Percentiles rank a stretch among this genome's conserved stretches.
Evolutionary conservation across 2,113 vertebrate species (phyloP).

Genomic region (Mohoua ochrocephala): DNA sequence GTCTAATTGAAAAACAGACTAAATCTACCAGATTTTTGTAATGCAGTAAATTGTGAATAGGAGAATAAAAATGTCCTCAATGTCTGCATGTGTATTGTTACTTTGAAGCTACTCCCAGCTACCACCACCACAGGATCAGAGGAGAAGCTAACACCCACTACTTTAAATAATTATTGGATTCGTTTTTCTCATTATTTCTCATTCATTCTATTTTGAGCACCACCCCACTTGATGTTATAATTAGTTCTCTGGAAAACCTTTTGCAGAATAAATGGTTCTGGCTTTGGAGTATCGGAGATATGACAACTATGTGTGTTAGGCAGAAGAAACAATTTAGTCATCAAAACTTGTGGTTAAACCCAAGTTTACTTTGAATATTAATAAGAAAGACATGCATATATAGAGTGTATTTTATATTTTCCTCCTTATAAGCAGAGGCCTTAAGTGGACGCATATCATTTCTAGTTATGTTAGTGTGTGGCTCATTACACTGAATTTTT

Average conservation of each 20-base stretch:
- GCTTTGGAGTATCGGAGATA: conserved; percentile 45
- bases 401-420: neutral
- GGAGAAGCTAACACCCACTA: conserved; percentile 69
- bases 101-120: conserved; percentile 73
- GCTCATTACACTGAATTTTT: neutral
- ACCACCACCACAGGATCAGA: conserved; percentile 74
- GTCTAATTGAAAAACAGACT: conserved; percentile 83
- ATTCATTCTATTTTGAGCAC: conserved; percentile 71
- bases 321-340: neutral
- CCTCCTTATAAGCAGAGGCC: neutral
- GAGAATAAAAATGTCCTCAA: conserved; percentile 76
- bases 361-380: neutral
- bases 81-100: conserved; percentile 77
- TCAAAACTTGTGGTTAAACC: neutral
- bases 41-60: conserved; percentile 82
- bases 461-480: neutral
- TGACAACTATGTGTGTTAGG: conserved; percentile 5
- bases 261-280: conserved; percentile 57
- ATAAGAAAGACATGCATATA: neutral
- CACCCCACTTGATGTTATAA: conserved; percentile 77
- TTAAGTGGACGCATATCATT: neutral
- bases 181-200: conserved; percentile 72
- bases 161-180: conserved; percentile 81
- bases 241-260: conserved; percentile 74
- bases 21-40: conserved; percentile 80